These are phyloP conservation scores for Crypturellus undulatus DNA, from an alignment of 2,113 vertebrate species.

Conservation along the genomic window DNA sequence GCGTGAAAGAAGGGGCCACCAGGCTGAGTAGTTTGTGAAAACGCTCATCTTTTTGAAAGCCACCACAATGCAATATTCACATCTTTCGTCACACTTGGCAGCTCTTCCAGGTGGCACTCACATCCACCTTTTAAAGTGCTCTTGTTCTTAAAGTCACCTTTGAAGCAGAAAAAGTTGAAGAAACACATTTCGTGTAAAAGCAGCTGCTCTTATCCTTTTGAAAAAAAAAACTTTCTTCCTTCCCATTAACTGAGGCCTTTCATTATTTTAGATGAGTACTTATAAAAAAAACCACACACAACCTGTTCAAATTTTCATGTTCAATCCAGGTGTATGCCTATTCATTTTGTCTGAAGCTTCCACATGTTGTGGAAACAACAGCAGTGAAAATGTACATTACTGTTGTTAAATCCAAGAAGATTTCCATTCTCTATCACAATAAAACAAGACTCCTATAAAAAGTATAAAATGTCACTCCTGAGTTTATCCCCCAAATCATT, in stretches of 20 bases:
- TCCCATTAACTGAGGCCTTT: background rate
- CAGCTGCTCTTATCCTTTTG: background rate
- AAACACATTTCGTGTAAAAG: background rate
- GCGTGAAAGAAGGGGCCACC: background rate
- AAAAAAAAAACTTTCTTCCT: background rate
- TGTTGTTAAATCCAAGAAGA: background rate
- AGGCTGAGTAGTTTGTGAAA: background rate
- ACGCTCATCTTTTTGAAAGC: background rate
- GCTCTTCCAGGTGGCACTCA: background rate
- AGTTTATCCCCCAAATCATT: background rate
- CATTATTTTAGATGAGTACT: background rate
- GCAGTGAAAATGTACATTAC: background rate
- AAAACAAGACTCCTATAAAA: background rate
- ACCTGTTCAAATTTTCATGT: background rate
- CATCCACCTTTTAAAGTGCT: background rate
- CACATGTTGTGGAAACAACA: accelerated
- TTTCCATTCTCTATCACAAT: background rate
- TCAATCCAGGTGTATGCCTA: accelerated
- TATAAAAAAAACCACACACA: no score
- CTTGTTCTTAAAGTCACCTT: background rate
- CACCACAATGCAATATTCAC: background rate
- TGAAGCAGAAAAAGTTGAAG: background rate
- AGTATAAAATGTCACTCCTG: background rate
- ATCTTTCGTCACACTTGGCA: background rate
- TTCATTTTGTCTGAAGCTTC: background rate